Conservation (phyloP, 2,797 vertebrate species). For the Eulemur mongoz region DNA sequence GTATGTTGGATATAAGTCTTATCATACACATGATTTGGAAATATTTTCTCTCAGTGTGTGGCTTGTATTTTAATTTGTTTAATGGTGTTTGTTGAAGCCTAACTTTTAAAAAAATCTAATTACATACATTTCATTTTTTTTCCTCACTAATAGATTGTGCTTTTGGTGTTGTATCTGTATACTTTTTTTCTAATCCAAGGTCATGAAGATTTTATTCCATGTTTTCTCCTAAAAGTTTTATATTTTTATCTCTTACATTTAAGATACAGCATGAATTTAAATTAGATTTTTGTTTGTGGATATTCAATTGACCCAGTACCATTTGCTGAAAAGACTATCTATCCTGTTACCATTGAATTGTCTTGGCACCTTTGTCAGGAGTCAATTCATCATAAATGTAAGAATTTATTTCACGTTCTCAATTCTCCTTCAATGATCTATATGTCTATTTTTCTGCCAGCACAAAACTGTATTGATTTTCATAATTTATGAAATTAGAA, state of each 20-base stretch:
- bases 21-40: background rate
- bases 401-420: conserved; percentile 18
- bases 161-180: background rate
- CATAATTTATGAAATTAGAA: conserved; percentile 15
- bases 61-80: background rate
- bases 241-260: background rate
- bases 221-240: conserved; percentile 16
- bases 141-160: background rate
- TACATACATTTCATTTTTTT: background rate
- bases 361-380: conserved; percentile 28
- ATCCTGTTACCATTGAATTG: background rate
- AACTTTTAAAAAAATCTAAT: background rate
- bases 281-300: background rate
- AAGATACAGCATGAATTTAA: conserved; percentile 1
- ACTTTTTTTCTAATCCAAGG: background rate
- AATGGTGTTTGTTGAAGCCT: background rate
- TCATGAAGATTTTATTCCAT: conserved; percentile 22
- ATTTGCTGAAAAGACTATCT: conserved; percentile 30
- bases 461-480: background rate
- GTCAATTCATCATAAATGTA: conserved; percentile 25
- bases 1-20: background rate
- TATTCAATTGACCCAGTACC: background rate
- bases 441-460: background rate
- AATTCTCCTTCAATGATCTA: background rate
- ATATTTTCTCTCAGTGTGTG: background rate